These are phyloP conservation scores for Corythaixoides concolor DNA, from an alignment of 2,113 vertebrate genomes.

Conservation along the genomic window DNA sequence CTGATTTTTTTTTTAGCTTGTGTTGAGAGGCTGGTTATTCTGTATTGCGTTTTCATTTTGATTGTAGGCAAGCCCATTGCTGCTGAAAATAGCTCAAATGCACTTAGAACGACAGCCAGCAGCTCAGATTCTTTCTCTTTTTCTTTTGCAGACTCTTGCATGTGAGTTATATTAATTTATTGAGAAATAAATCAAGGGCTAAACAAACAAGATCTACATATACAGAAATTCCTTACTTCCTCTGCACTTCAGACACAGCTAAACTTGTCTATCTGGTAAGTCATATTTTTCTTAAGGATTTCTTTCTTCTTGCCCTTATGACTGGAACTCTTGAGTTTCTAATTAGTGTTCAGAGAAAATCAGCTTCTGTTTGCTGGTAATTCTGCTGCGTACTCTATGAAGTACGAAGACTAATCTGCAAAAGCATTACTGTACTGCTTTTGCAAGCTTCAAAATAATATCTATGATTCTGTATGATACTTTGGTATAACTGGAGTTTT, in stretches of 20 bases:
- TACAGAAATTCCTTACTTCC: conserved; percentile 54
- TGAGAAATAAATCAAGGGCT: conserved; percentile 66
- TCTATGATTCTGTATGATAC: not conserved
- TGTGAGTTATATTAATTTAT: conserved; percentile 72
- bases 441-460: not conserved
- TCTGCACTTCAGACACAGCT: conserved; percentile 37
- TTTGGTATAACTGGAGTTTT: not conserved
- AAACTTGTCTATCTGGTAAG: conserved; percentile 76
- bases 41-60: conserved; percentile 49
- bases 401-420: not conserved
- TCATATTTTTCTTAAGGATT: conserved; percentile 45
- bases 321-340: conserved; percentile 9
- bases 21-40: not conserved
- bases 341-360: conserved; percentile 1
- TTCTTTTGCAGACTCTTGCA: conserved; percentile 73
- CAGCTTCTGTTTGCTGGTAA: not conserved
- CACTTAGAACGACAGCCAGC: conserved; percentile 73
- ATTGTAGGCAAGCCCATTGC: conserved; percentile 73
- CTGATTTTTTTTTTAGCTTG: not conserved
- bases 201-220: conserved; percentile 60
- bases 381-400: not conserved
- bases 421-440: not conserved
- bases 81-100: conserved; percentile 89
- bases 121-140: conserved; percentile 71
- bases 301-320: not conserved